Evolutionary conservation across 2,113 vertebrate genomes (phyloP).

Genomic region (Illadopsis cleaveri): DNA sequence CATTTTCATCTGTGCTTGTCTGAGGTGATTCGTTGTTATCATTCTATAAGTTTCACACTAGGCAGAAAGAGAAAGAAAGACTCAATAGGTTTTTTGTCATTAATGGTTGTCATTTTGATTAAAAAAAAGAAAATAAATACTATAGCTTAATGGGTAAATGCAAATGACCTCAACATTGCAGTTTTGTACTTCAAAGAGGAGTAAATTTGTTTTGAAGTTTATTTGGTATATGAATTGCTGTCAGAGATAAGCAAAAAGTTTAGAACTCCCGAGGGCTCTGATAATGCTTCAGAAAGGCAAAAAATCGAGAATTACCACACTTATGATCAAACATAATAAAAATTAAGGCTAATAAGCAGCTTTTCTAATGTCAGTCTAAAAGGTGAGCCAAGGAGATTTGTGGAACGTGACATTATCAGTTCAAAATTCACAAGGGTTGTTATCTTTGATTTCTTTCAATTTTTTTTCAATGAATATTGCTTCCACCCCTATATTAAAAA

Average conservation of each 20-base stretch:
- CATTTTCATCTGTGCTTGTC: constrained; percentile 3
- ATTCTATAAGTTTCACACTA: not conserved
- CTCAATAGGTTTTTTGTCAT: not conserved
- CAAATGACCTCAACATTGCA: constrained; percentile 1
- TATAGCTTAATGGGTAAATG: constrained; percentile 49
- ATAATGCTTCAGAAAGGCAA: constrained; percentile 17
- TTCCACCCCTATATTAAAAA: not conserved
- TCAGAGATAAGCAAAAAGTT: constrained; percentile 57
- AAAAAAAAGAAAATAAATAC: not conserved
- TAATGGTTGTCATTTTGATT: constrained; percentile 48
- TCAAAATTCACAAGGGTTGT: not conserved
- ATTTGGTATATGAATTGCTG: constrained; percentile 42
- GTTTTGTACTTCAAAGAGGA: constrained; percentile 57
- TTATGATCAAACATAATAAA: constrained; percentile 15
- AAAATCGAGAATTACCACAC: not conserved
- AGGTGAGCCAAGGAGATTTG: not conserved
- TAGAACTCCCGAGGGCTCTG: constrained; percentile 19
- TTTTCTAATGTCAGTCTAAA: not conserved
- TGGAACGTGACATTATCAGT: not conserved
- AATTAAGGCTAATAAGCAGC: constrained; percentile 24
- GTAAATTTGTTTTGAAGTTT: constrained; percentile 53
- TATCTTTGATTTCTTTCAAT: not conserved
- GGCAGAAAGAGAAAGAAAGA: not conserved
- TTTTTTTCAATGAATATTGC: not conserved
- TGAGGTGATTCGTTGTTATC: constrained; percentile 15